These are phyloP conservation scores for Ictalurus punctatus DNA, from an alignment of 2,113 vertebrate species.

Conservation along the genomic window DNA sequence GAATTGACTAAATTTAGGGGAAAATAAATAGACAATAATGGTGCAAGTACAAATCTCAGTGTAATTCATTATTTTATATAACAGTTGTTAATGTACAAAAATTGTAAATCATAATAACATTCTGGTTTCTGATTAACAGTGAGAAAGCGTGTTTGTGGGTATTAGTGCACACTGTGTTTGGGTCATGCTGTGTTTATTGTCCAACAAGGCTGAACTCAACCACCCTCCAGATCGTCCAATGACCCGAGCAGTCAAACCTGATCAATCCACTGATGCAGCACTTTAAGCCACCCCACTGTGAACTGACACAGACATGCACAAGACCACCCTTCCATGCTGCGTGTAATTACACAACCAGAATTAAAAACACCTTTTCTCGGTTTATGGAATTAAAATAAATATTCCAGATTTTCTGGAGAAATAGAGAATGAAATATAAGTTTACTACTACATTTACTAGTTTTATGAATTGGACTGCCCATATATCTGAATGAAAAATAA, in stretches of 20 bases:
- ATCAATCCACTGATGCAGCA: constrained; percentile 65
- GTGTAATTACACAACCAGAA: not conserved
- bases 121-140: not conserved
- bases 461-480: not conserved
- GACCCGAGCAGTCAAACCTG: constrained; percentile 67
- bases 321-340: not conserved
- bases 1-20: not conserved
- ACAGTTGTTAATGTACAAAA: not conserved
- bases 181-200: constrained; percentile 74
- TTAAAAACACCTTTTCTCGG: not conserved
- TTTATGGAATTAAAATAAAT: not conserved
- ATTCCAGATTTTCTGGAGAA: not conserved
- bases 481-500: not conserved
- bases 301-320: not conserved
- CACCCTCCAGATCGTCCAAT: constrained; percentile 69
- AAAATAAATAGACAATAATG: not conserved
- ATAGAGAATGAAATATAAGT: not conserved
- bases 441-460: not conserved
- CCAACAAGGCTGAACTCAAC: constrained; percentile 67
- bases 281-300: constrained; percentile 1
- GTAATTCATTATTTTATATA: not conserved
- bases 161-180: constrained; percentile 60
- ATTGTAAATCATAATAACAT: not conserved
- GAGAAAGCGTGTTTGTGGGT: constrained; percentile 70
- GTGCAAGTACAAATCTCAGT: not conserved